Evolutionary conservation across 1,140 invertebrate genomes (phyloP).

Genomic region (Hycleus phaleratus): DNA sequence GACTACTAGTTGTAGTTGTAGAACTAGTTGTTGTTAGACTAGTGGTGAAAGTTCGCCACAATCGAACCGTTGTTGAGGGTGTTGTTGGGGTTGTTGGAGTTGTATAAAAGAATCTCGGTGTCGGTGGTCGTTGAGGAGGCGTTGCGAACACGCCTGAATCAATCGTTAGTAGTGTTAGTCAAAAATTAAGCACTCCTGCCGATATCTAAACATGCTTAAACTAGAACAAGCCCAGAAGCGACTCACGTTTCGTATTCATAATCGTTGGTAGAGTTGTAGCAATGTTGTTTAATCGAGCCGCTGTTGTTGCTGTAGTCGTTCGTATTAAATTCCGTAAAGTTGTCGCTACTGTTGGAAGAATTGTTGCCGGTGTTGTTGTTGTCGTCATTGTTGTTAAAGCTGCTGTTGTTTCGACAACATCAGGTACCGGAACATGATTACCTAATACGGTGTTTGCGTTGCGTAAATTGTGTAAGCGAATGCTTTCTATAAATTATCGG

Average conservation of each 20-base stretch:
- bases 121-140: constrained; percentile 31
- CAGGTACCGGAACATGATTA: constrained; percentile 48
- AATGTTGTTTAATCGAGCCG: constrained; percentile 22
- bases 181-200: background rate
- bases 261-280: constrained; percentile 26
- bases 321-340: constrained; percentile 21
- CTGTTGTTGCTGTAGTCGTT: constrained; percentile 22
- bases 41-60: constrained; percentile 34
- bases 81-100: constrained; percentile 44
- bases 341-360: constrained; percentile 8
- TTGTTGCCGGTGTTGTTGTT: constrained; percentile 16
- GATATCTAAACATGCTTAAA: background rate
- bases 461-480: constrained; percentile 51
- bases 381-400: background rate
- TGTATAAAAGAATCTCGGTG: constrained; percentile 30
- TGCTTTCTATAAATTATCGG: constrained; percentile 46
- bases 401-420: constrained; percentile 31
- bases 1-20: constrained; percentile 20
- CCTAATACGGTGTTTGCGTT: constrained; percentile 55
- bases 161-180: constrained; percentile 1
- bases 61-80: constrained; percentile 43
- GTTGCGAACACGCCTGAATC: constrained; percentile 23
- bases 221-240: background rate
- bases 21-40: constrained; percentile 39
- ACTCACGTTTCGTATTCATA: constrained; percentile 26